A percentile compares a stretch with the other conserved stretches of the same genome.
Conservation (phyloP, 2,888 invertebrate species). For the Marasmarcha lunaedactyla region DNA sequence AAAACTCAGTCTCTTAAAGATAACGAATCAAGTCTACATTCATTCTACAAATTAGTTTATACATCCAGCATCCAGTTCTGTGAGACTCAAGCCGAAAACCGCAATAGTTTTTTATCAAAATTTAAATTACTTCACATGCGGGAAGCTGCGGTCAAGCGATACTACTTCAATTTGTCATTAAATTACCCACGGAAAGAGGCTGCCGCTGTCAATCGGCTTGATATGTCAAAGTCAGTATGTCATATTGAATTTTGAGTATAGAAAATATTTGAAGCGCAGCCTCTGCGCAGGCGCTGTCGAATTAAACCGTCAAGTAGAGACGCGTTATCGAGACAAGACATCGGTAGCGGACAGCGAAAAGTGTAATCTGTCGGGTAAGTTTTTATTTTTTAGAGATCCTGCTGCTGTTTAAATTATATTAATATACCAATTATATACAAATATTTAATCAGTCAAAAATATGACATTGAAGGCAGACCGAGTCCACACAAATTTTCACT, state of each 20-base stretch:
- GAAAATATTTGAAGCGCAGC: neutral
- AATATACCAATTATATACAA: too few species aligned
- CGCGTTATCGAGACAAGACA: slow-evolving; percentile 46
- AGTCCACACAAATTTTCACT: too few species aligned
- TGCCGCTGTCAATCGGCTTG: slow-evolving; percentile 24
- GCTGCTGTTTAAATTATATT: slow-evolving; percentile 15
- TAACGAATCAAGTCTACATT: too few species aligned
- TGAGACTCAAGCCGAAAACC: too few species aligned
- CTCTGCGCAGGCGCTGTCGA: slow-evolving; percentile 39
- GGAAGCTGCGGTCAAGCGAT: too few species aligned
- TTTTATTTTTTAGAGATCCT: slow-evolving; percentile 31
- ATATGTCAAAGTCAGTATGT: slow-evolving; percentile 17
- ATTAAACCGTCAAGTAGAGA: slow-evolving; percentile 47
- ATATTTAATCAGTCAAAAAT: too few species aligned
- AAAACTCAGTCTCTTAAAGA: too few species aligned
- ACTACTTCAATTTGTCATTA: neutral
- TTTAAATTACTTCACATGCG: too few species aligned
- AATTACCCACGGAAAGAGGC: neutral
- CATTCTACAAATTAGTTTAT: too few species aligned
- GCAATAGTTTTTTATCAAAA: too few species aligned
- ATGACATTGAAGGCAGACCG: too few species aligned
- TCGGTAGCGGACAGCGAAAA: slow-evolving; percentile 28
- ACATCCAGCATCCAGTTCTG: too few species aligned
- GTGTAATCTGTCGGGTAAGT: slow-evolving; percentile 34
- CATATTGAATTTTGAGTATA: slow-evolving; percentile 17